A percentile compares a stretch with the other conserved stretches of the same genome.
Evolutionary conservation across 2,113 vertebrate species (phyloP).

Genomic region (Thymallus thymallus): DNA sequence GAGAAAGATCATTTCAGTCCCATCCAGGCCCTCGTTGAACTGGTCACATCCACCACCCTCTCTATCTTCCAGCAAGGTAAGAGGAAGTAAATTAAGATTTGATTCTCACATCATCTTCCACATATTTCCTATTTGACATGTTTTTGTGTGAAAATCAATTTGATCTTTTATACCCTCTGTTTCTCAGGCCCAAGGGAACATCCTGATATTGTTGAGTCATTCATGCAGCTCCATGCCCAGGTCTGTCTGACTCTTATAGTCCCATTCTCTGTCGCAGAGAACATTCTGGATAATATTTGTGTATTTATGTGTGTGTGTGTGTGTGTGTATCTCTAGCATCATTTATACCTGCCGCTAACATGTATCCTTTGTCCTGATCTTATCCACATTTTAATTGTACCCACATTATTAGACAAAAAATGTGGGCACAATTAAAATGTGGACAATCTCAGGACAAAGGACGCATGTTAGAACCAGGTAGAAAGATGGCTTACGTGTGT

Average conservation of each 20-base stretch:
- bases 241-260: slow-evolving; percentile 69
- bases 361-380: too few relatives aligned
- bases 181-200: slow-evolving; percentile 92
- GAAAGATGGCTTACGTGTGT: slow-evolving; percentile 17
- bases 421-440: too few relatives aligned
- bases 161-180: slow-evolving; percentile 12
- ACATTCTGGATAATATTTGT: not conserved
- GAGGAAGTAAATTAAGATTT: not conserved
- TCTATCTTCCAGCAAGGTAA: slow-evolving; percentile 92
- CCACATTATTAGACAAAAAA: too few relatives aligned
- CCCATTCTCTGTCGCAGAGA: slow-evolving; percentile 62
- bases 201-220: slow-evolving; percentile 98
- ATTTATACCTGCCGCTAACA: too few relatives aligned
- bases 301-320: not conserved
- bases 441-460: too few relatives aligned
- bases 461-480: too few relatives aligned
- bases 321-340: slow-evolving; percentile 31
- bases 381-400: too few relatives aligned
- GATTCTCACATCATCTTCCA: not conserved
- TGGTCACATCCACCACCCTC: slow-evolving; percentile 88
- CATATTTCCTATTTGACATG: slow-evolving; percentile 1
- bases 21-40: slow-evolving; percentile 83
- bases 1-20: slow-evolving; percentile 84
- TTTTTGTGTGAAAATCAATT: slow-evolving; percentile 77
- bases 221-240: slow-evolving; percentile 98